A percentile compares a stretch with the other conserved stretches of the same genome.
Evolutionary conservation across 2,113 vertebrate species (phyloP).

Genomic region (Heterotis niloticus): DNA sequence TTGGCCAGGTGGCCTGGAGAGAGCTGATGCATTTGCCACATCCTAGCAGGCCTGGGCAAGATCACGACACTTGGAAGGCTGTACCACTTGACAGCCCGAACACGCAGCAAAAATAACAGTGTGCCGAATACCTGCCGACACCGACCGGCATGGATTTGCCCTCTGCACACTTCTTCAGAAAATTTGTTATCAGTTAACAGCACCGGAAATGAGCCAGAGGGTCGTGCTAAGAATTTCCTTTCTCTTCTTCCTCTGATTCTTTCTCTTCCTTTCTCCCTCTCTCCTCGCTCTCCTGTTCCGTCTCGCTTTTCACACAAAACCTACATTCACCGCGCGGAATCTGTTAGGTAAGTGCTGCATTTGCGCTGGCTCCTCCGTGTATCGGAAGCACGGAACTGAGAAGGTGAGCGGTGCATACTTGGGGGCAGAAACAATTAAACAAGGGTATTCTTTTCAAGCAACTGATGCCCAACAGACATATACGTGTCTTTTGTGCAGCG

Average conservation of each 20-base stretch:
- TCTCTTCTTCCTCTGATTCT: neutral
- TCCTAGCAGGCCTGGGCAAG: no score
- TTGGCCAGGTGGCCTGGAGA: no score
- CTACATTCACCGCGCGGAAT: constrained; percentile 62
- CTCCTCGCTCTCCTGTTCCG: neutral
- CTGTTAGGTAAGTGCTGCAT: constrained; percentile 63
- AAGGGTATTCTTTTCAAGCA: constrained; percentile 13
- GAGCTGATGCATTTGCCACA: neutral
- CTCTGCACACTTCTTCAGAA: neutral
- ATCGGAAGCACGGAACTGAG: constrained; percentile 46
- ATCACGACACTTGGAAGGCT: no score
- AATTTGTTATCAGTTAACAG: neutral
- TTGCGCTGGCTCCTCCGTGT: constrained; percentile 52
- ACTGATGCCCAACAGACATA: neutral
- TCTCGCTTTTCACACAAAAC: constrained; percentile 35
- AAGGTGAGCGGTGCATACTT: constrained; percentile 35
- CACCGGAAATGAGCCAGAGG: constrained; percentile 38
- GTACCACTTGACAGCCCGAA: neutral
- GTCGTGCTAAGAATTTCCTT: constrained; percentile 32
- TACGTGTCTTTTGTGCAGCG: no score
- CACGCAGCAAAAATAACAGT: neutral
- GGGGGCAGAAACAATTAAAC: neutral
- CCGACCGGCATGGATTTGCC: neutral
- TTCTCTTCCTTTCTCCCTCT: neutral
- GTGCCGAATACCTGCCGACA: neutral